These are phyloP conservation scores for Drosophila sturtevanti DNA, from an alignment of 1,140 invertebrate species.

Conservation along the genomic window DNA sequence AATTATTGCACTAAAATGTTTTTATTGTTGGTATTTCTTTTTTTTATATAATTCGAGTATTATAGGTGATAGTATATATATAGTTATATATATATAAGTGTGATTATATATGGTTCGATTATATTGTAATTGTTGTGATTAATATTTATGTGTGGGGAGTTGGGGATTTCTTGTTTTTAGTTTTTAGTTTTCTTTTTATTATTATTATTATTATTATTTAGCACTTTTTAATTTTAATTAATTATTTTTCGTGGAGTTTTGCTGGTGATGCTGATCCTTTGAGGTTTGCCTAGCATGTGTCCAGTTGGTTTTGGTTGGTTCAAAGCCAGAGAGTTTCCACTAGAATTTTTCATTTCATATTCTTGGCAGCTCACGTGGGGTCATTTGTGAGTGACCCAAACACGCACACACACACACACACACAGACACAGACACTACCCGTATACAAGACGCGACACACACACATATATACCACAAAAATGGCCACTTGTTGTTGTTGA, in stretches of 20 bases:
- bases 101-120: constrained; percentile 16
- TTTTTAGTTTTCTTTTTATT: too few relatives aligned
- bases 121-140: constrained; percentile 22
- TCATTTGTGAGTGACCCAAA: constrained; percentile 44
- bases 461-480: constrained; percentile 29
- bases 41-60: constrained; percentile 23
- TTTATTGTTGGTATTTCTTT: neutral
- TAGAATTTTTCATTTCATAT: constrained; percentile 11
- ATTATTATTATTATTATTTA: too few relatives aligned
- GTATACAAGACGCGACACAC: too few relatives aligned
- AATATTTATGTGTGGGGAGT: constrained; percentile 26
- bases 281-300: constrained; percentile 61
- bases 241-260: constrained; percentile 3
- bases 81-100: constrained; percentile 10
- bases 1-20: constrained; percentile 22
- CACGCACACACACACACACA: constrained; percentile 28
- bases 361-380: constrained; percentile 70
- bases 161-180: neutral
- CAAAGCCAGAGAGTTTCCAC: constrained; percentile 49
- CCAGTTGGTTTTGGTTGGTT: constrained; percentile 31
- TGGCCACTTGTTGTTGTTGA: constrained; percentile 30
- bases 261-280: constrained; percentile 52
- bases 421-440: constrained; percentile 21
- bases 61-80: constrained; percentile 17
- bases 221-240: constrained; percentile 34